These are phyloP conservation scores for Eulemur mongoz DNA, from an alignment of 2,797 vertebrate genomes.

Conservation along the genomic window DNA sequence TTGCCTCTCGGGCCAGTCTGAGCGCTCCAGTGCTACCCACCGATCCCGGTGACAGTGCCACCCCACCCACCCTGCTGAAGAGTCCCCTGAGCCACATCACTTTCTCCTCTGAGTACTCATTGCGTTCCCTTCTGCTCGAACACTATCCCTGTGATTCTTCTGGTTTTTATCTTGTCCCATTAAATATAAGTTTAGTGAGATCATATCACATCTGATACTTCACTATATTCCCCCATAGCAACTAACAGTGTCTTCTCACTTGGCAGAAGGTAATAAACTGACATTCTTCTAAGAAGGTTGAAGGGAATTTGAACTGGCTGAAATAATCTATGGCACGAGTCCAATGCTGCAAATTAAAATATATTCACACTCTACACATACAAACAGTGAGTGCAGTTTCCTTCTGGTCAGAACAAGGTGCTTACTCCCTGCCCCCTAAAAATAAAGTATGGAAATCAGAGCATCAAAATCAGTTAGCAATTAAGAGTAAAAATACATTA, in stretches of 20 bases:
- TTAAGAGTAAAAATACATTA: neutral
- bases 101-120: neutral
- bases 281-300: neutral
- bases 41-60: too few relatives aligned
- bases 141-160: neutral
- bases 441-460: neutral
- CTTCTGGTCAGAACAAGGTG: neutral
- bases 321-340: neutral
- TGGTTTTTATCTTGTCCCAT: neutral
- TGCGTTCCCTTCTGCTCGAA: fast-evolving
- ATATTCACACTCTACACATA: fast-evolving
- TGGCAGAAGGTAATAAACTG: neutral
- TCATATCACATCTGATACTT: neutral
- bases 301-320: neutral
- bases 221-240: neutral
- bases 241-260: neutral
- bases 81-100: fast-evolving
- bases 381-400: neutral
- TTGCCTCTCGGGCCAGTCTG: neutral
- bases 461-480: neutral
- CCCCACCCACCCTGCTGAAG: too few relatives aligned
- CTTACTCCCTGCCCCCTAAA: neutral
- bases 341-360: neutral
- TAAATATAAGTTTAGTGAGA: neutral
- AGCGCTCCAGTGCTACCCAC: too few relatives aligned